A percentile compares a stretch with the other conserved stretches of the same genome.
Conservation (phyloP, 1,140 invertebrate genomes). For the Euwallacea similis region DNA sequence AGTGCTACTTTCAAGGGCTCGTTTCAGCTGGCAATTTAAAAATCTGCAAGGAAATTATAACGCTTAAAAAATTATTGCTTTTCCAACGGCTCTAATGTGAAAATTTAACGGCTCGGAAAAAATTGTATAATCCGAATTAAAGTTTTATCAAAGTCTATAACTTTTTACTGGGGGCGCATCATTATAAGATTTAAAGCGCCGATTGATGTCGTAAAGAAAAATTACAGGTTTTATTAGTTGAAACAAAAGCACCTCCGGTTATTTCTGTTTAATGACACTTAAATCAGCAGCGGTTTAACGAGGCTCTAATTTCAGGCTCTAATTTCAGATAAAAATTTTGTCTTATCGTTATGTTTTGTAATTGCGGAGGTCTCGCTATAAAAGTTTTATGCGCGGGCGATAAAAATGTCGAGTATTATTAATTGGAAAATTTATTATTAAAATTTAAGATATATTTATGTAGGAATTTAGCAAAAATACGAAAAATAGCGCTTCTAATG, state of each 20-base stretch:
- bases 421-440: too few relatives aligned
- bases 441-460: too few relatives aligned
- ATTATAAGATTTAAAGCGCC: conserved; percentile 8
- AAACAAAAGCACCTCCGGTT: conserved; percentile 12
- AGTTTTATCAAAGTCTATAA: conserved; percentile 13
- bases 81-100: background rate
- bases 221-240: conserved; percentile 10
- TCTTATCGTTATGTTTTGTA: conserved; percentile 4
- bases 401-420: conserved; percentile 1
- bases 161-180: conserved; percentile 9
- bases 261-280: conserved; percentile 15
- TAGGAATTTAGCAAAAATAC: too few relatives aligned
- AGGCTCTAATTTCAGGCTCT: conserved; percentile 1
- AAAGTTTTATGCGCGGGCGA: background rate
- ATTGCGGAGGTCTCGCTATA: background rate
- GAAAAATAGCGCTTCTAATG: too few relatives aligned
- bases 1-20: background rate
- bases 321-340: conserved; percentile 13
- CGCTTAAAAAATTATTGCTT: conserved; percentile 6
- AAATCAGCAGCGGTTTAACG: conserved; percentile 13
- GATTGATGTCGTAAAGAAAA: conserved; percentile 11
- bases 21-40: too few relatives aligned
- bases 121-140: conserved; percentile 1
- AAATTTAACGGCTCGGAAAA: conserved; percentile 14
- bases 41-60: too few relatives aligned